These are phyloP conservation scores for Synergus itoensis DNA, from an alignment of 2,888 invertebrate species.

Conservation along the genomic window DNA sequence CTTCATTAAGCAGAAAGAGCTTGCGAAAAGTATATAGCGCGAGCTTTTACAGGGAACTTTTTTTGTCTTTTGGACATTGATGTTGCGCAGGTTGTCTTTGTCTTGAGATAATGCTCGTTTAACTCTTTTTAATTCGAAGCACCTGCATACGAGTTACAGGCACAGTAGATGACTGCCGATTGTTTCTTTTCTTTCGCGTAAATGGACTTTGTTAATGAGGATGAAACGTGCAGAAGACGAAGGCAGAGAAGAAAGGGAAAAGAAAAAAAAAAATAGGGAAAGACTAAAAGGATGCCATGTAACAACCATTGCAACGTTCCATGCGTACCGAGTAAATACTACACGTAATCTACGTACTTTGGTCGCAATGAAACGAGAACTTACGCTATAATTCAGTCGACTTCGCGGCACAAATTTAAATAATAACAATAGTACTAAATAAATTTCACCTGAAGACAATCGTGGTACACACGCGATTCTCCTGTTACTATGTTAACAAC, in stretches of 20 bases:
- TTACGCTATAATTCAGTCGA: slow-evolving; percentile 36
- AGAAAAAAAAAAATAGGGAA: slow-evolving; percentile 17
- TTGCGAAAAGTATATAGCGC: slow-evolving; percentile 27
- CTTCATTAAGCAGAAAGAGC: slow-evolving; percentile 54
- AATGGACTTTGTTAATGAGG: slow-evolving; percentile 56
- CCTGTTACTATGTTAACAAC: slow-evolving; percentile 43
- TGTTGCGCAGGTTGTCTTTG: slow-evolving; percentile 6
- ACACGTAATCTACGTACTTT: slow-evolving; percentile 28
- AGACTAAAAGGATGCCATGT: slow-evolving; percentile 35
- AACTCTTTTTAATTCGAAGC: slow-evolving; percentile 15
- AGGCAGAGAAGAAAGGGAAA: slow-evolving; percentile 22
- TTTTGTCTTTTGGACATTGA: slow-evolving; percentile 10
- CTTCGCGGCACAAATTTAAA: slow-evolving; percentile 46
- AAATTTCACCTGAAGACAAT: slow-evolving; percentile 27
- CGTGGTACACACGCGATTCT: slow-evolving; percentile 51
- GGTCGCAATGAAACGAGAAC: slow-evolving; percentile 46
- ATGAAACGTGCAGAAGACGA: slow-evolving; percentile 37
- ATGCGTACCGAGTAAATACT: slow-evolving; percentile 42
- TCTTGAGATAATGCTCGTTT: neutral
- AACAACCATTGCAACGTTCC: slow-evolving; percentile 42
- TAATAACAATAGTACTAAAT: slow-evolving; percentile 51
- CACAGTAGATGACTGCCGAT: slow-evolving; percentile 26
- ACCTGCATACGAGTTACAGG: slow-evolving; percentile 24
- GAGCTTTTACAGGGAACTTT: slow-evolving; percentile 5
- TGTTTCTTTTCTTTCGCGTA: slow-evolving; percentile 38